Evolutionary conservation across 1,140 invertebrate species (phyloP), one percentile per base, ranked within the genome.

Genomic region (Pachyrhynchus sulphureomaculatus): DNA sequence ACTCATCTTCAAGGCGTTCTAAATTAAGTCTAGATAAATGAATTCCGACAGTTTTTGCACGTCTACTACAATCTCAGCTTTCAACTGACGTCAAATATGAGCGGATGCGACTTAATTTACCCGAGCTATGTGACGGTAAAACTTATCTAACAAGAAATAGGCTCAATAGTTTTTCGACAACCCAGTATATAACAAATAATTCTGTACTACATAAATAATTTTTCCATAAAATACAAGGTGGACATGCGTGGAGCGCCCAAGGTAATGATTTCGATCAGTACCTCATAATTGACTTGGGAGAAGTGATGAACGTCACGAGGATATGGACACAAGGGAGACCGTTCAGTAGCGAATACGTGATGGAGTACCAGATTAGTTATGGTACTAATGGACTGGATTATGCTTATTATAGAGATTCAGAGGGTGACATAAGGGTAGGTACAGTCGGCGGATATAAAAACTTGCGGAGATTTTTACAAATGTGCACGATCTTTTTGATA

Each of bases 301-400:
- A 86, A 68, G 83, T 90, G 63, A 92, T 88, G 83, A 95, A 95
- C 75, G 84, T 99, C 64, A 95, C 93, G 6, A 80, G 85, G 52
- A 89, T 98, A 18, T 87, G 86, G 23, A 94, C 92, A 8, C 92
- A 95, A 76, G 96, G 96, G 69, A 85, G 93, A 58, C 85, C 90
- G 4, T 88, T 92, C 72, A 90, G 89, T 33, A 85, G 87, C 65
- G 93, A 98, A 76, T 98, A 86, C 83, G 90, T 98, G 47, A 88
- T 88, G 77, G 93, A 98, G 76, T 99, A 92, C 78, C 86, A 87
- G 68, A 87, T 99, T 72, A 90, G 92, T 76, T 98, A 94, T 80
- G 91, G 93, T 62, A 88, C 88, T 67, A 94, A 94, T 76, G 91
- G 91, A 37, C 83, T 88, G 67, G 93, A 96, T 80, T 96, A 89